phyloP scores from a whole-genome alignment of 2,797 vertebrate species.

The Peromyscus nudipes region DNA sequence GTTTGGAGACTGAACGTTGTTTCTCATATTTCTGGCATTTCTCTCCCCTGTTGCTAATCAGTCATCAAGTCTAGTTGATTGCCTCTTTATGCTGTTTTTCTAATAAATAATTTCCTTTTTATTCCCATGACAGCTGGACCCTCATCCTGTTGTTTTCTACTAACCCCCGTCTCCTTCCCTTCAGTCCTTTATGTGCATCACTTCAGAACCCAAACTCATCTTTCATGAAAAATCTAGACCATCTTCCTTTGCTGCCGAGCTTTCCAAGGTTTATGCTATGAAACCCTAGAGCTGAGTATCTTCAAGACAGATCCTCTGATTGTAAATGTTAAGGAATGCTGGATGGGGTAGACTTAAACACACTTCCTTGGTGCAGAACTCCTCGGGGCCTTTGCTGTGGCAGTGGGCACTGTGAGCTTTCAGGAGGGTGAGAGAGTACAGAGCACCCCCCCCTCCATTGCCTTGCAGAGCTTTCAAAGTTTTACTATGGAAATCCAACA shows the following conservation, averaged over 20 bases:
- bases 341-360: neutral
- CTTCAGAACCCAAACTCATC: constrained; percentile 32
- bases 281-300: constrained; percentile 52
- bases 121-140: neutral
- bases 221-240: neutral
- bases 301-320: constrained; percentile 52
- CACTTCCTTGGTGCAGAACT: constrained; percentile 16
- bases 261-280: constrained; percentile 57
- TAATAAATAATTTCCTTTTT: constrained; percentile 69
- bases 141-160: neutral
- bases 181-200: neutral
- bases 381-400: neutral
- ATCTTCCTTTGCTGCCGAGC: neutral
- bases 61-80: constrained; percentile 67
- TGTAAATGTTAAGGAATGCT: constrained; percentile 14
- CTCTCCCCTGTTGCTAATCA: constrained; percentile 67
- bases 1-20: constrained; percentile 36
- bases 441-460: neutral
- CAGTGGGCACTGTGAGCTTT: neutral
- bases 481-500: constrained; percentile 69
- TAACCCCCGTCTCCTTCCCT: neutral
- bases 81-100: constrained; percentile 65
- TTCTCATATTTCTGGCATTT: constrained; percentile 75
- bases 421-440: neutral
- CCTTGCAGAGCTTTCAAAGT: constrained; percentile 9